Evolutionary conservation across 1,140 invertebrate genomes (phyloP), one percentile per base, ranked within the genome.

Genomic region (Luehdorfia chinensis): DNA sequence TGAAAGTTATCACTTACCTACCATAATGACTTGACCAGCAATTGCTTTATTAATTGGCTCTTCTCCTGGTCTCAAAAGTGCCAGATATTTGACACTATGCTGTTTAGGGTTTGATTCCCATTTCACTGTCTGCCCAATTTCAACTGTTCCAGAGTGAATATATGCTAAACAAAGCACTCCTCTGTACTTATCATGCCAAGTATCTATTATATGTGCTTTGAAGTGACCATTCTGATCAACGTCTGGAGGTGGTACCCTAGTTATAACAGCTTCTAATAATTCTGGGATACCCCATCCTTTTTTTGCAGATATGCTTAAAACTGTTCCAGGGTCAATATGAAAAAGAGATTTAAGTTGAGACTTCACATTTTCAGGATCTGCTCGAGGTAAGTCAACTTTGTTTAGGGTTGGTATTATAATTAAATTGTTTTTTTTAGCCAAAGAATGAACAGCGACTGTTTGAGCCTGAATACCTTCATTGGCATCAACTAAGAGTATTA

Each of bases 401-500:
- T 99, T 99, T 2, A 99, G 87, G 1, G 97, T 96, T 4, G 98
- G 97, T 66, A 99, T 93, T 50, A 99, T 94, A 1, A 88, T 77
- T 12, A 98, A 75, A 63, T 97, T 91, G 45, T 91, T 90, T 27
- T 92, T 92, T 87, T 96, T 94, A 0, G 98, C 97, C 36, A 99
- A 81, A 67, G 96, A 96, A 84, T 97, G 98, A 66, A 99, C 99
- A 5, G 98, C 97, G 7, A 99, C 95, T 1, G 98, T 99, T 84
- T 99, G 98, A 1, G 98, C 98, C 88, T 99, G 97, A 23, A 99
- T 93, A 8, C 96, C 96, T 76, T 98, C 95, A 87, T 98, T 99
- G 2, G 98, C 97, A 90, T 99, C 98, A 0, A 99, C 95, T 14
- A 99, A 77, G 4, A 99, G 83, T 53, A 99, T 91, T 3, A 97